These are phyloP conservation scores for Drosophila prostipennis DNA, from an alignment of 2,888 invertebrate genomes.

Conservation along the genomic window DNA sequence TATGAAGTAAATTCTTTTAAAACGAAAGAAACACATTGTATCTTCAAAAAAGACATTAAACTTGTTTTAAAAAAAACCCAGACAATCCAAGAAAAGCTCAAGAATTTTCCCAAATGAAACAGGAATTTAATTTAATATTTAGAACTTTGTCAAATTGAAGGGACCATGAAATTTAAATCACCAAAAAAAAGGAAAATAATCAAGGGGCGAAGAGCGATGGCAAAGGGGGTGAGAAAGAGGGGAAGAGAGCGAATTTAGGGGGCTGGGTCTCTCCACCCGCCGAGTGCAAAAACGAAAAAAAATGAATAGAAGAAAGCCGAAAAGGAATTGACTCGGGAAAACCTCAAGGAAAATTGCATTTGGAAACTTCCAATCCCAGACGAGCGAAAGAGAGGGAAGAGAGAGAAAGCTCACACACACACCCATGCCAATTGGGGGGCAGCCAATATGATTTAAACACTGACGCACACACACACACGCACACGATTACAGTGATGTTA, in stretches of 20 bases:
- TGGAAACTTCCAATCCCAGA: constrained; percentile 83
- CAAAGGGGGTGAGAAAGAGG: not conserved
- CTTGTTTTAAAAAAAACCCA: too few species aligned
- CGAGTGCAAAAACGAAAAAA: constrained; percentile 5
- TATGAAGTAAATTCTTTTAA: too few species aligned
- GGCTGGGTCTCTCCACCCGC: constrained; percentile 36
- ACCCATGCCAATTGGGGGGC: constrained; percentile 52
- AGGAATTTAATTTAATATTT: constrained; percentile 72
- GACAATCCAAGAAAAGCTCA: not conserved
- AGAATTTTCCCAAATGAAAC: not conserved
- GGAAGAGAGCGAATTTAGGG: constrained; percentile 8
- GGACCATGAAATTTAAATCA: constrained; percentile 79
- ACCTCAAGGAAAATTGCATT: constrained; percentile 80
- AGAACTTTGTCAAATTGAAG: constrained; percentile 68
- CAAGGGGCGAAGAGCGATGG: constrained; percentile 23
- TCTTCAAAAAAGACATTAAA: too few species aligned
- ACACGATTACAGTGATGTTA: constrained; percentile 33
- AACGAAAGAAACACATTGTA: too few species aligned
- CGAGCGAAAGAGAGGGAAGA: constrained; percentile 56
- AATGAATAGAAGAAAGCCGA: constrained; percentile 32
- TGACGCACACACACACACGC: constrained; percentile 60
- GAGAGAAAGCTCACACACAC: constrained; percentile 53
- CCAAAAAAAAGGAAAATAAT: constrained; percentile 28
- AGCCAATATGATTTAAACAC: constrained; percentile 81
- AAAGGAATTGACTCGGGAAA: constrained; percentile 59